Percentiles rank a stretch among this genome's conserved stretches.
Conservation (phyloP, 2,113 vertebrate genomes). For the Xenopus tropicalis region DNA sequence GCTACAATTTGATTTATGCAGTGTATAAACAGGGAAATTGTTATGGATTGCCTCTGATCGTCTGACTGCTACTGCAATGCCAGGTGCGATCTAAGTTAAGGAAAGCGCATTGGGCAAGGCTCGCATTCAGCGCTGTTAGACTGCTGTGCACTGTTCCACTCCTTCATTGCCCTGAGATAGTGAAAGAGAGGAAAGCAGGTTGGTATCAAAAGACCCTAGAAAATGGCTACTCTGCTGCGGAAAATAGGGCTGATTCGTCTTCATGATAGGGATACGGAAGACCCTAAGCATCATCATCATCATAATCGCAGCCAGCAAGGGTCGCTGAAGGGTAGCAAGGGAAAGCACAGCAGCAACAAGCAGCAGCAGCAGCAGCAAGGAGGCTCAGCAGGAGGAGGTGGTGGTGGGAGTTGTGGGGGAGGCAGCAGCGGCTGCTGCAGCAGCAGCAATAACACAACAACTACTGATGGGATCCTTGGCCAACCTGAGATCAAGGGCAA, state of each 20-base stretch:
- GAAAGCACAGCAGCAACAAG: slow-evolving; percentile 80
- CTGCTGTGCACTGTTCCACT: not conserved
- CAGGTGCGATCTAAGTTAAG: not conserved
- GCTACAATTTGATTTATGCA: not conserved
- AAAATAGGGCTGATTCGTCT: slow-evolving; percentile 96
- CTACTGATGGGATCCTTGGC: slow-evolving; percentile 60
- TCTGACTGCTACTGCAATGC: not conserved
- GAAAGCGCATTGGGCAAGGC: not conserved
- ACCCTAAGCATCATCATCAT: slow-evolving; percentile 84
- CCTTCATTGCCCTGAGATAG: not conserved
- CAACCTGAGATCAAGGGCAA: slow-evolving; percentile 72
- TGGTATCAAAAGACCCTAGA: not conserved
- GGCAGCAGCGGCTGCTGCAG: slow-evolving; percentile 57
- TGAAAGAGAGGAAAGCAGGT: not conserved
- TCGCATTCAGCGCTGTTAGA: not conserved
- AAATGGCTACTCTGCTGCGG: slow-evolving; percentile 94
- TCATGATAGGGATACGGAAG: slow-evolving; percentile 94
- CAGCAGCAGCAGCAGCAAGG: slow-evolving; percentile 58
- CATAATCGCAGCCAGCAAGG: slow-evolving; percentile 76
- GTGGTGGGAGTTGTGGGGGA: slow-evolving; percentile 68
- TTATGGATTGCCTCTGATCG: slow-evolving; percentile 12
- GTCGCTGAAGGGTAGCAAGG: slow-evolving; percentile 82
- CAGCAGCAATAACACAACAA: slow-evolving; percentile 48
- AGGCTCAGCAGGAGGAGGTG: slow-evolving; percentile 62
- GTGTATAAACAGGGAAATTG: not conserved